Percentiles rank a stretch among this genome's conserved stretches.
Conservation (phyloP, 2,888 invertebrate species). For the Zygogramma bicolorata region DNA sequence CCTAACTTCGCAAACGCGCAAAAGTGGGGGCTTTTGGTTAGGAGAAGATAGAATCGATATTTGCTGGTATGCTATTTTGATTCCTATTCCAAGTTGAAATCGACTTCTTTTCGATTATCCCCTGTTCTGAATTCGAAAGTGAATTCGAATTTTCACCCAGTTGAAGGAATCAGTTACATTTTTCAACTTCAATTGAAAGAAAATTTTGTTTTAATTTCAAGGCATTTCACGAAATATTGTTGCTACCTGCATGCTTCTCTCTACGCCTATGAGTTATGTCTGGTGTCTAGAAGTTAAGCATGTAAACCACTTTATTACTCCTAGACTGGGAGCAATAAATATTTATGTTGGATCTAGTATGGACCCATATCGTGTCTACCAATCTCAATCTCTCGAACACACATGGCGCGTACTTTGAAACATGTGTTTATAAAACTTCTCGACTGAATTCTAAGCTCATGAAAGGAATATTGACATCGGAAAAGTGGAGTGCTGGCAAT, state of each 20-base stretch:
- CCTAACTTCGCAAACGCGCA: too few relatives aligned
- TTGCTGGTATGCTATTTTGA: too few relatives aligned
- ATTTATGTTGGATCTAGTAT: slow-evolving; percentile 33
- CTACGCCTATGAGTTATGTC: slow-evolving; percentile 4
- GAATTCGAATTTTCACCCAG: too few relatives aligned
- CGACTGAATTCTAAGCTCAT: background rate
- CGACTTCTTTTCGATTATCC: too few relatives aligned
- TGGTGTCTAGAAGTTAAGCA: slow-evolving; percentile 15
- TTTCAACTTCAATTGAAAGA: too few relatives aligned
- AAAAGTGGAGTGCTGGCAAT: background rate
- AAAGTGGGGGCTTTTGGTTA: too few relatives aligned
- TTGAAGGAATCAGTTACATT: too few relatives aligned
- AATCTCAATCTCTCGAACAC: slow-evolving; percentile 28
- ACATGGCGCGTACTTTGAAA: slow-evolving; percentile 22
- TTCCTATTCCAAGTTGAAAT: too few relatives aligned
- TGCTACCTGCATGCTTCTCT: background rate
- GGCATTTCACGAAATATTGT: too few relatives aligned
- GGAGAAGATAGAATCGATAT: too few relatives aligned
- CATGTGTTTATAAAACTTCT: slow-evolving; percentile 28
- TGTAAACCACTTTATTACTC: slow-evolving; percentile 32
- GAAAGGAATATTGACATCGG: background rate
- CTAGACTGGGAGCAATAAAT: slow-evolving; percentile 26
- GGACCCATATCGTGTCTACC: slow-evolving; percentile 26
- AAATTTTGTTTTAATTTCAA: too few relatives aligned
- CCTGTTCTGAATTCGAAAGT: too few relatives aligned